A percentile compares a stretch with the other conserved stretches of the same genome.
Evolutionary conservation across 2,888 invertebrate genomes (phyloP).

Genomic region (Dioctria linearis): DNA sequence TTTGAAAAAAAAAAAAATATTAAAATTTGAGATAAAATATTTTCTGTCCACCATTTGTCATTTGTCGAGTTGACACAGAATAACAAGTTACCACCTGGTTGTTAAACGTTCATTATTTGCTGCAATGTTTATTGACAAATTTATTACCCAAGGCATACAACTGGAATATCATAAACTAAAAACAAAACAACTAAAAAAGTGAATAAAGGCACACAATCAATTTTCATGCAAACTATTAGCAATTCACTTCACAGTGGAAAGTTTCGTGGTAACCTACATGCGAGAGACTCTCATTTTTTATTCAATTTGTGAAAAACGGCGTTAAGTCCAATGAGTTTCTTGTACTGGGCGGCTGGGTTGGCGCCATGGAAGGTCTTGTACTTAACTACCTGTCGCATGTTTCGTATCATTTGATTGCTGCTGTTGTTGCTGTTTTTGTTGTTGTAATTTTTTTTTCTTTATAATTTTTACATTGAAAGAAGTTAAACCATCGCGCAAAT

Average conservation of each 20-base stretch:
- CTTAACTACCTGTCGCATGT: background rate
- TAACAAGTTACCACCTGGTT: too few relatives aligned
- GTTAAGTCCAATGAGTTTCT: slow-evolving; percentile 35
- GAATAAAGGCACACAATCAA: background rate
- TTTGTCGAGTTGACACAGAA: too few relatives aligned
- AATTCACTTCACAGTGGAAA: slow-evolving; percentile 44
- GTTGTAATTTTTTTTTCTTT: background rate
- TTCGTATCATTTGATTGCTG: background rate
- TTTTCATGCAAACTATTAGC: slow-evolving; percentile 17
- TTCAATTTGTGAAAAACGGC: slow-evolving; percentile 45
- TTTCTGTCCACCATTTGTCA: too few relatives aligned
- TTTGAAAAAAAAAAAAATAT: too few relatives aligned
- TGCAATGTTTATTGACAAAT: background rate
- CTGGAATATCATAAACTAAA: background rate
- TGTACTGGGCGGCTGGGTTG: slow-evolving; percentile 25
- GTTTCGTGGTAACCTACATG: slow-evolving; percentile 46
- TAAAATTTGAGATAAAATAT: too few relatives aligned
- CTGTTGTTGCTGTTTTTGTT: slow-evolving; percentile 7
- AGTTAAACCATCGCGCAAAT: slow-evolving; percentile 42
- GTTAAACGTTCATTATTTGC: too few relatives aligned
- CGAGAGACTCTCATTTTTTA: slow-evolving; percentile 32
- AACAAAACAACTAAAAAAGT: background rate
- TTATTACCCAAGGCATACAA: background rate
- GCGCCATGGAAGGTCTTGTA: slow-evolving; percentile 37
- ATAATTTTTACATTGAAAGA: slow-evolving; percentile 4